Evolutionary conservation across 2,797 vertebrate species (phyloP).

Genomic region (Perdix hodgsoniae): DNA sequence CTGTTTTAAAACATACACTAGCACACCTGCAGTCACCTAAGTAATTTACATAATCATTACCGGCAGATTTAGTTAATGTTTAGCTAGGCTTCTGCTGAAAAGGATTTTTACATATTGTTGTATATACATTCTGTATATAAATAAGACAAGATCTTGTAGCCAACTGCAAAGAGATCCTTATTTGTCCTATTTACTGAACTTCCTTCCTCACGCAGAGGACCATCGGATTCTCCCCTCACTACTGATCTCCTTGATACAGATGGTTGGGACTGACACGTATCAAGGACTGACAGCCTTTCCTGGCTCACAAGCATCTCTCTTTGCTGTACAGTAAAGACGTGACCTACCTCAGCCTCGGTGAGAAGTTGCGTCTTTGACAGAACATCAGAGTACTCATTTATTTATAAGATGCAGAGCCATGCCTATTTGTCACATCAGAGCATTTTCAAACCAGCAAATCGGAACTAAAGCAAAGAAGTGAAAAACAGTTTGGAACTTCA

Average conservation of each 20-base stretch:
- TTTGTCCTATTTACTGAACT: neutral
- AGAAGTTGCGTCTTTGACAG: neutral
- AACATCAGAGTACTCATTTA: neutral
- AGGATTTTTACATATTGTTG: neutral
- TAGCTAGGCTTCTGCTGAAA: neutral
- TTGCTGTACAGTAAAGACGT: neutral
- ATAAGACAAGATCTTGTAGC: neutral
- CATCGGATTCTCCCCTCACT: neutral
- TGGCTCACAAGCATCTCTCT: neutral
- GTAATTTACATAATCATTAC: neutral
- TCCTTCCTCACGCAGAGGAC: neutral
- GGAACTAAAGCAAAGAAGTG: neutral
- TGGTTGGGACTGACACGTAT: neutral
- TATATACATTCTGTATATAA: too few species aligned
- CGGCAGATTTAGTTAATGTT: neutral
- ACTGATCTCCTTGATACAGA: neutral
- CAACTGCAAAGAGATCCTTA: neutral
- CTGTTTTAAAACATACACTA: neutral
- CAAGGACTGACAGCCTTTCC: neutral
- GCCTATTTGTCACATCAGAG: neutral
- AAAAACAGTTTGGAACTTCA: neutral
- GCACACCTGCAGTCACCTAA: neutral
- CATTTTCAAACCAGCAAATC: neutral
- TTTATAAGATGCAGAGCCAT: neutral
- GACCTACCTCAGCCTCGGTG: neutral